Conservation (phyloP, 2,797 vertebrate species). For the Oreortyx pictus region DNA sequence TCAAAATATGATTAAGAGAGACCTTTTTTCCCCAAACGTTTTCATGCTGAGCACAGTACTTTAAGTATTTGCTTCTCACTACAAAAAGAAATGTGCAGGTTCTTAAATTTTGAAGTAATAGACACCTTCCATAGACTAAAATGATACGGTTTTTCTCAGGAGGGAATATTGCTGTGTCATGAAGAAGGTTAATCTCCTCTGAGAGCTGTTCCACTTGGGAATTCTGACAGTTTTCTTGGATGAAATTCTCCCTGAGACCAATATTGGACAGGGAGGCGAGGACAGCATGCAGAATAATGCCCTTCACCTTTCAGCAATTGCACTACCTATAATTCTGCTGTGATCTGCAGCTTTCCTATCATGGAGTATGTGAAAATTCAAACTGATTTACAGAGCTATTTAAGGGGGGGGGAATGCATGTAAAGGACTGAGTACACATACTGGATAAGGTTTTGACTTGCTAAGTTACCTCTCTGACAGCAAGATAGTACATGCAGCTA, state of each 20-base stretch:
- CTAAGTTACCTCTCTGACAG: neutral
- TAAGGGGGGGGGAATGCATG: neutral
- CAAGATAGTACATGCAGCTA: fast-evolving
- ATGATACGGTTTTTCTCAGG: slow-evolving; percentile 71
- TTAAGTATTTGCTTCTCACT: slow-evolving; percentile 74
- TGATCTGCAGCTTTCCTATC: neutral
- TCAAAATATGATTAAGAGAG: slow-evolving; percentile 73
- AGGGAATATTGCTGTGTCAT: slow-evolving; percentile 68
- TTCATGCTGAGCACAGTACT: slow-evolving; percentile 74
- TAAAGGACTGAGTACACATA: neutral
- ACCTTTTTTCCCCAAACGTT: slow-evolving; percentile 56
- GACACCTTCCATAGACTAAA: slow-evolving; percentile 71
- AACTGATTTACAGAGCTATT: neutral
- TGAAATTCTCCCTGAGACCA: slow-evolving; percentile 33
- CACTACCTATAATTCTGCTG: neutral
- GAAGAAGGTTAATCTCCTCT: slow-evolving; percentile 62
- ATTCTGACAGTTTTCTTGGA: slow-evolving; percentile 56
- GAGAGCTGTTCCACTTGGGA: slow-evolving; percentile 54
- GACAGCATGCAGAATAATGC: neutral
- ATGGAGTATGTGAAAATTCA: neutral
- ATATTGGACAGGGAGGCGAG: neutral
- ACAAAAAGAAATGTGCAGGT: slow-evolving; percentile 65
- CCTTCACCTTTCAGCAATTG: neutral
- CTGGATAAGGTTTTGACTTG: neutral
- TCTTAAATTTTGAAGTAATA: slow-evolving; percentile 78